Percentiles rank a stretch among this genome's conserved stretches.
These are phyloP conservation scores for Heliconius erato DNA, from an alignment of 2,888 invertebrate species.

Conservation along the genomic window DNA sequence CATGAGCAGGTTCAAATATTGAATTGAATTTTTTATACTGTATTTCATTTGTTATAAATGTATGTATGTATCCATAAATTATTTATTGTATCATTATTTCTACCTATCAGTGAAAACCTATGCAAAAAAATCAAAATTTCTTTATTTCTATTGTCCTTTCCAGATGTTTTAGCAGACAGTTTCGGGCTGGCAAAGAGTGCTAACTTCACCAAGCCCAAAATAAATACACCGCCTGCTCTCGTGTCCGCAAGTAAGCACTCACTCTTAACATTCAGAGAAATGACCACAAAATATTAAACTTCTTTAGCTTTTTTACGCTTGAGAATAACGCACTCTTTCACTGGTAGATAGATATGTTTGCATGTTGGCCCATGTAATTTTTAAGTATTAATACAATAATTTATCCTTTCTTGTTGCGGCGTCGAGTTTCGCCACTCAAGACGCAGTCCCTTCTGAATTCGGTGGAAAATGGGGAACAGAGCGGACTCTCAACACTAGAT, in stretches of 20 bases:
- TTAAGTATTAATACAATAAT: background rate
- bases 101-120: slow-evolving; percentile 34
- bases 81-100: slow-evolving; percentile 3
- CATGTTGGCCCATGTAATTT: background rate
- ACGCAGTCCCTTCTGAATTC: too few species aligned
- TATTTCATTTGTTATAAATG: too few species aligned
- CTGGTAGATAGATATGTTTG: slow-evolving; percentile 47
- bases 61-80: too few species aligned
- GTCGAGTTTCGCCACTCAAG: too few species aligned
- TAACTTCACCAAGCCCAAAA: slow-evolving; percentile 72
- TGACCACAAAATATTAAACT: background rate
- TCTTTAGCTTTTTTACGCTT: slow-evolving; percentile 32
- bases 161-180: slow-evolving; percentile 81
- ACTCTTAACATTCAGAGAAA: background rate
- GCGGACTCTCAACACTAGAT: too few species aligned
- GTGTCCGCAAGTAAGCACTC: slow-evolving; percentile 67
- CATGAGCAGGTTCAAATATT: too few species aligned
- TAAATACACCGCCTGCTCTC: slow-evolving; percentile 62
- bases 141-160: slow-evolving; percentile 64
- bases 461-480: too few species aligned
- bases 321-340: slow-evolving; percentile 42
- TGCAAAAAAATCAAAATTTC: background rate
- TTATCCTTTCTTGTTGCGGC: too few species aligned
- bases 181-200: slow-evolving; percentile 76
- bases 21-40: too few species aligned